Percentiles rank a stretch among this genome's conserved stretches.
phyloP scores from a whole-genome alignment of 2,888 invertebrate genomes.

The Heliconius hortense region DNA sequence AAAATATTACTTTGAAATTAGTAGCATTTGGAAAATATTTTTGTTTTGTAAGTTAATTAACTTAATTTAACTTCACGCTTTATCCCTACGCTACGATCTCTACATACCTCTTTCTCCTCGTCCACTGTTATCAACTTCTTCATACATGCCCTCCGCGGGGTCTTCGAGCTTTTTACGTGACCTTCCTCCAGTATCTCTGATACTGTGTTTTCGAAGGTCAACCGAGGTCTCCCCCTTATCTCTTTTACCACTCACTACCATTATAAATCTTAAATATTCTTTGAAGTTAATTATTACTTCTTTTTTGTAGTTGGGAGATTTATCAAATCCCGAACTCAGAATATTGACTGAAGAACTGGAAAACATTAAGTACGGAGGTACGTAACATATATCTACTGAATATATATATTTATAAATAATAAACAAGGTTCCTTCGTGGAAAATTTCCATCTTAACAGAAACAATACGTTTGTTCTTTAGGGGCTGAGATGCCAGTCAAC shows the following conservation, averaged over 20 bases:
- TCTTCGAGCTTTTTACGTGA: no score
- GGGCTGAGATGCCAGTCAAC: constrained; percentile 92
- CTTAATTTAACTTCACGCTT: no score
- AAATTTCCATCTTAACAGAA: constrained; percentile 6
- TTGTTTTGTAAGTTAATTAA: no score
- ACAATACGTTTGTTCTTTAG: constrained; percentile 66
- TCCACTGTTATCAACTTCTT: no score
- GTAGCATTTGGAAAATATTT: not conserved
- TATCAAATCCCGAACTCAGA: constrained; percentile 94
- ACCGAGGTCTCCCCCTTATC: no score
- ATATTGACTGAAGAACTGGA: constrained; percentile 95
- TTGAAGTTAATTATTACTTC: constrained; percentile 10
- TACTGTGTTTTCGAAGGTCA: no score
- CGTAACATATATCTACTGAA: constrained; percentile 50
- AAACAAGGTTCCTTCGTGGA: not conserved
- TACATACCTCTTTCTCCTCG: no score
- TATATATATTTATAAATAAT: not conserved
- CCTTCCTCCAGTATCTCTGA: no score
- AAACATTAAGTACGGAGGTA: constrained; percentile 95
- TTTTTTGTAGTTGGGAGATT: constrained; percentile 91
- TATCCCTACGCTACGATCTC: no score
- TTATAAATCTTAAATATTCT: no score
- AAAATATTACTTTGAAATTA: not conserved
- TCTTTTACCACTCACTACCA: no score
- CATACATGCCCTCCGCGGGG: no score